Evolutionary conservation across 2,888 invertebrate species (phyloP).

Genomic region (Lucinisca nassula): DNA sequence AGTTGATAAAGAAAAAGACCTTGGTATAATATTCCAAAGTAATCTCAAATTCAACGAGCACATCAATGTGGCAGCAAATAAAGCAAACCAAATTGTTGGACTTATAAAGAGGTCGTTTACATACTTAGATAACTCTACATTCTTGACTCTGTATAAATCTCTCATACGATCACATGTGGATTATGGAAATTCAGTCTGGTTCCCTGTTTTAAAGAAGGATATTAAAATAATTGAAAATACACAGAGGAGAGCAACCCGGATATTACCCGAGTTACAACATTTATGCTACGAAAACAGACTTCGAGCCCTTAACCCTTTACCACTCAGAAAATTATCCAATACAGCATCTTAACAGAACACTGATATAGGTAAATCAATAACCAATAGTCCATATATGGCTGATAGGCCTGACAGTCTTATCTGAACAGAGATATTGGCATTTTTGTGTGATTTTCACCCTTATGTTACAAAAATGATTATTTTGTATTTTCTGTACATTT

Average conservation of each 20-base stretch:
- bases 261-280: neutral
- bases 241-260: conserved; percentile 28
- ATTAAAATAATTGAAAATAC: conserved; percentile 28
- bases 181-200: conserved; percentile 29
- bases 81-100: conserved; percentile 33
- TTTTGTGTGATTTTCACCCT: no score
- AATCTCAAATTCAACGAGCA: conserved; percentile 25
- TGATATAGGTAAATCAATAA: no score
- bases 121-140: conserved; percentile 30
- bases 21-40: conserved; percentile 32
- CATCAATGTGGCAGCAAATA: conserved; percentile 24
- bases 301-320: neutral
- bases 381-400: no score
- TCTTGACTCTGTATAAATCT: conserved; percentile 36
- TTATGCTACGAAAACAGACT: conserved; percentile 15
- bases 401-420: no score
- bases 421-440: no score
- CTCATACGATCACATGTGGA: conserved; percentile 33
- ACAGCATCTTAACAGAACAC: no score
- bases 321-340: no score
- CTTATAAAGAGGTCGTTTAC: conserved; percentile 29
- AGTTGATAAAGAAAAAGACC: conserved; percentile 7
- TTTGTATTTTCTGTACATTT: no score
- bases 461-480: no score
- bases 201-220: conserved; percentile 28